Evolutionary conservation across 2,113 vertebrate species (phyloP), one percentile per base, ranked within the genome.

Genomic region (Isichthys henryi): DNA sequence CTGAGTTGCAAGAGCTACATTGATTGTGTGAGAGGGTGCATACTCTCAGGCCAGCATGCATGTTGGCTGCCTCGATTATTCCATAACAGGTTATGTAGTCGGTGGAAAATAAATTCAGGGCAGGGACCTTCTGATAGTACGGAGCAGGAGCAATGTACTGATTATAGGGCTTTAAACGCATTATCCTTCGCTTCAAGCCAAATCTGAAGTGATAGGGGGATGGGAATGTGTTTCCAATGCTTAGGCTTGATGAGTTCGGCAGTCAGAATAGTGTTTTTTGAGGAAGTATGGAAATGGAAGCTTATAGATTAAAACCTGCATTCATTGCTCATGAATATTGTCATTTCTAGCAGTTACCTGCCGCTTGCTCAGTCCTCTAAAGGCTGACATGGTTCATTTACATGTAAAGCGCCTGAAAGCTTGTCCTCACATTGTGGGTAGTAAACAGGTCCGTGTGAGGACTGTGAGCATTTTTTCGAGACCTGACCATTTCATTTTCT

Each of bases 401-500:
- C 66, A 50, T 88, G 88, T 77, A 50, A 88, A 88, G 15, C 53
- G 31, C 23, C 87, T 88, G 62, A 88, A 39, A 56, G 17, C 43
- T 31, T 74, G 88, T 21, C 62, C 62, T 49, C 62, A 21, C 62
- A 48, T 21, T 21, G 85, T 35, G 15, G 53, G 15, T 5, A 56
- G 2, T 23, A 48, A 46, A 27, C 43, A 43, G 9, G 21, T 27
- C 23, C 6, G 74, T 17, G 49, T 39, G 48, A 5, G 50, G 27
- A 21, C 70, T 9, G 66, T 52, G 48, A 27, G 50, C 19, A 9
- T 56, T 66, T 56, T 11, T 45, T 66, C 35, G 6, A 53, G 87
- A 35, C 19, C 53, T 90, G 66, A 90, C 84, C 31, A 23, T 92
- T 90, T 92, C 87, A 89, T 89, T 85, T n/a, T 92, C 35, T 3